Evolutionary conservation across 2,797 vertebrate genomes (phyloP), one percentile per base, ranked within the genome.

Genomic region (Ctenopoma kingsleyae): DNA sequence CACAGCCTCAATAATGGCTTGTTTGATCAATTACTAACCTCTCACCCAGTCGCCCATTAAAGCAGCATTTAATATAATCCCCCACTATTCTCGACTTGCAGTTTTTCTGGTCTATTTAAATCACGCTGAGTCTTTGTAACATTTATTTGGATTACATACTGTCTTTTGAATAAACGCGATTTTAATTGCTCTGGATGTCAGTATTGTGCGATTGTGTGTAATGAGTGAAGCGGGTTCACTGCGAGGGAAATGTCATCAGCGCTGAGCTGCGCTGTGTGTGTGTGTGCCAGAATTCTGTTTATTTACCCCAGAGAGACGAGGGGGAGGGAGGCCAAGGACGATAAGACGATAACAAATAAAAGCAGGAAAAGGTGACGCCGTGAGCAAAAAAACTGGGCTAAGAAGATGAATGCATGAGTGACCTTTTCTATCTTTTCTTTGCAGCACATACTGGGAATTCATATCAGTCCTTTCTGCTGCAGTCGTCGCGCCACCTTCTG

Each of bases 391-490:
- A 85, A 58, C 56, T 72, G 55, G 7, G 72, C 78, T 58, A 71
- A 75, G 81, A 79, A 85, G 82, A 91, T 81, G 75, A 85, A 89
- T 80, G 74, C 70, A 1, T 55, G 17, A 74, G 58, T 91, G 88
- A 93, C 86, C 83, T 89, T 91, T 85, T 71, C 78, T 66, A 50
- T 85, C 63, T 78, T 79, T 82, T 78, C 60, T 73, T 66, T 53
- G 57, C 68, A 0, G 46, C 61, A 67, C 71, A 71, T 32, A 48
- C 66, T 55, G 88, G 81, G 80, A 81, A 85, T 86, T 89, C 73
- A 58, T 78, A 87, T 78, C 78, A 56, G 67, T 40, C 30, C 17
- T 11, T 36, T 54, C 59, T 55, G 66, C 83, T 80, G 81, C 80
- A 67, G 67, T 52, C 51, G 10, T 44, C 11, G 9, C 48, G 8